Conservation (phyloP, 1,140 invertebrate species). For the Bombus waltoni region DNA sequence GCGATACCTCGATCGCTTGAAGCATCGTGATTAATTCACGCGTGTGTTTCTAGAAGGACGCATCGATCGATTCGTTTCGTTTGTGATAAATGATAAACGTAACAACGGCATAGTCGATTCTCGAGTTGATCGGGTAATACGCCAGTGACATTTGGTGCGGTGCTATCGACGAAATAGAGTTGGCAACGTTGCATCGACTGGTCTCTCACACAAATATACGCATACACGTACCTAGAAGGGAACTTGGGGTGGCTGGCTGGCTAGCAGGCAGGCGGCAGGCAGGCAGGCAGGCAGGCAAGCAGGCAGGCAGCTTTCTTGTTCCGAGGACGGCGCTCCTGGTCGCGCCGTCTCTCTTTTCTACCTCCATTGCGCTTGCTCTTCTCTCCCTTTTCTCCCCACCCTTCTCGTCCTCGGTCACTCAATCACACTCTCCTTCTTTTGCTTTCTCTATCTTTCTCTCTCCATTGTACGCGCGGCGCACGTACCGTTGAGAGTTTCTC, state of each 20-base stretch:
- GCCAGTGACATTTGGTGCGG: slow-evolving; percentile 66
- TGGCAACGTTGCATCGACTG: slow-evolving; percentile 76
- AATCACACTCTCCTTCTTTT: slow-evolving; percentile 59
- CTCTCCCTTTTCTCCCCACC: slow-evolving; percentile 35
- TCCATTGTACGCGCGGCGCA: slow-evolving; percentile 42
- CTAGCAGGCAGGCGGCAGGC: slow-evolving; percentile 48
- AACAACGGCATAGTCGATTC: neutral
- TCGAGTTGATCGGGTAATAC: slow-evolving; percentile 38
- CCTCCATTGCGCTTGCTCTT: slow-evolving; percentile 64
- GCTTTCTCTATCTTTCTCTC: slow-evolving; percentile 27
- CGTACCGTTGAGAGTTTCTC: slow-evolving; percentile 70
- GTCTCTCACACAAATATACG: slow-evolving; percentile 55
- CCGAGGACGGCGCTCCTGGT: slow-evolving; percentile 70
- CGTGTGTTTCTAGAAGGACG: neutral
- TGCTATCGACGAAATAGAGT: slow-evolving; percentile 65
- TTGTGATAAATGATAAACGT: slow-evolving; percentile 21
- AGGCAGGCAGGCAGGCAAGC: slow-evolving; percentile 65
- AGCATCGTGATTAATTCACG: neutral
- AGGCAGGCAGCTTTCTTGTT: slow-evolving; percentile 77
- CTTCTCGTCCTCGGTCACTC: slow-evolving; percentile 58
- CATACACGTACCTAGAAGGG: slow-evolving; percentile 68
- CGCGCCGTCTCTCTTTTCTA: slow-evolving; percentile 68
- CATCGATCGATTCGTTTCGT: neutral
- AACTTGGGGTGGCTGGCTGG: slow-evolving; percentile 72
- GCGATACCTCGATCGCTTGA: slow-evolving; percentile 15